phyloP scores from a whole-genome alignment of 2,888 invertebrate species.

The Drosophila subquinaria region DNA sequence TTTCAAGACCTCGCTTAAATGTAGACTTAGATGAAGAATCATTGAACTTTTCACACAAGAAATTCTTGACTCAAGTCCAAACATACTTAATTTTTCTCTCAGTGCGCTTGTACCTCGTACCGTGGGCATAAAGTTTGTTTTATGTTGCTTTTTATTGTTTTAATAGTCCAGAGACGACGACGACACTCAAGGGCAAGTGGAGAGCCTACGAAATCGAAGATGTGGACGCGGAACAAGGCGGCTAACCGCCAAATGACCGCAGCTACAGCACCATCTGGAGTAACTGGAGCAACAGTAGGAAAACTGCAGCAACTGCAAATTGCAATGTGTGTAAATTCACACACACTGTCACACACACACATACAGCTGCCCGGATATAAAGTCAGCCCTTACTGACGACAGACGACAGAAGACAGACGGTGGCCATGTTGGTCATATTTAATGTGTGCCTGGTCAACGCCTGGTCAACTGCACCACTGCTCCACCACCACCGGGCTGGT shows the following conservation, averaged over 20 bases:
- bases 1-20: too few relatives aligned
- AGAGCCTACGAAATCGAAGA: conserved; percentile 68
- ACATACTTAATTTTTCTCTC: too few relatives aligned
- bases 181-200: conserved; percentile 49
- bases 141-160: conserved; percentile 71
- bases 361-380: conserved; percentile 60
- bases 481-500: not conserved
- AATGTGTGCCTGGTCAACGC: conserved; percentile 71
- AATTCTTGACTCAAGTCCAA: too few relatives aligned
- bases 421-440: conserved; percentile 76
- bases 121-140: conserved; percentile 64
- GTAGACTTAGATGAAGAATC: too few relatives aligned
- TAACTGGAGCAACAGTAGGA: conserved; percentile 14
- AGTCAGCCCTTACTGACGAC: conserved; percentile 55
- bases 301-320: conserved; percentile 54
- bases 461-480: conserved; percentile 52
- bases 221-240: conserved; percentile 68
- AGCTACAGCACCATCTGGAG: conserved; percentile 39
- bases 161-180: conserved; percentile 55
- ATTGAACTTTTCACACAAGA: too few relatives aligned
- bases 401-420: conserved; percentile 53
- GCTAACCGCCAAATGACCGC: conserved; percentile 78
- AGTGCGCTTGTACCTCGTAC: not conserved
- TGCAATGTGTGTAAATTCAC: conserved; percentile 75
- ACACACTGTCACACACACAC: conserved; percentile 56